Percentiles rank a stretch among this genome's conserved stretches.
phyloP scores from a whole-genome alignment of 2,888 invertebrate genomes.

The Maniola hyperantus region DNA sequence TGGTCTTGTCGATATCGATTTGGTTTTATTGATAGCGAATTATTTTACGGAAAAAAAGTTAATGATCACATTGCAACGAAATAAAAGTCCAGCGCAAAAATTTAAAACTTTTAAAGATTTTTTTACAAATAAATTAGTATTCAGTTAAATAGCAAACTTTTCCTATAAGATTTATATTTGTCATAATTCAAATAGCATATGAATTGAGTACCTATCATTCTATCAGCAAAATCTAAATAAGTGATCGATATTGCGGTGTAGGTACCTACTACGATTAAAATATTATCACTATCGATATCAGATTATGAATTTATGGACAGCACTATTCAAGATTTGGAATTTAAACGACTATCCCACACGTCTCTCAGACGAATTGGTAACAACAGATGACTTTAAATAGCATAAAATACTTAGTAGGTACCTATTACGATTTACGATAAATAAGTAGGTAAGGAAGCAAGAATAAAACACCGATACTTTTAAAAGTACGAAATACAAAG shows the following conservation, averaged over 20 bases:
- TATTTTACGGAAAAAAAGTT: not conserved
- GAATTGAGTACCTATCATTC: too few relatives aligned
- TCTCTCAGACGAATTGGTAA: conserved; percentile 7
- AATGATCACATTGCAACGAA: not conserved
- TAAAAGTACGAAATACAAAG: too few relatives aligned
- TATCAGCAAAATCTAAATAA: not conserved
- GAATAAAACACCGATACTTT: too few relatives aligned
- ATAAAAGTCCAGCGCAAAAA: not conserved
- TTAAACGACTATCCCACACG: conserved; percentile 12
- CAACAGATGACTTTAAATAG: conserved; percentile 22
- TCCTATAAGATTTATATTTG: too few relatives aligned
- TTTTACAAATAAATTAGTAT: not conserved
- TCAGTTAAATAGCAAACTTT: not conserved
- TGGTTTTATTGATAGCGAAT: conserved; percentile 27
- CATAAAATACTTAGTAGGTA: too few relatives aligned
- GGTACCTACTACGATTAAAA: not conserved
- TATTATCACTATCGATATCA: conserved; percentile 4
- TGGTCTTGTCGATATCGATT: conserved; percentile 39
- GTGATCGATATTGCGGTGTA: not conserved
- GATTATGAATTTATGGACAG: not conserved
- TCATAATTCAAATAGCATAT: too few relatives aligned
- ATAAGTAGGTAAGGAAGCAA: too few relatives aligned
- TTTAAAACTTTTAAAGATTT: not conserved
- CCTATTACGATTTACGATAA: too few relatives aligned
- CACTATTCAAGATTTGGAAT: conserved; percentile 16